Percentiles rank a stretch among this genome's conserved stretches.
Evolutionary conservation across 2,113 vertebrate species (phyloP).

Genomic region (Rhinolophus sinicus): DNA sequence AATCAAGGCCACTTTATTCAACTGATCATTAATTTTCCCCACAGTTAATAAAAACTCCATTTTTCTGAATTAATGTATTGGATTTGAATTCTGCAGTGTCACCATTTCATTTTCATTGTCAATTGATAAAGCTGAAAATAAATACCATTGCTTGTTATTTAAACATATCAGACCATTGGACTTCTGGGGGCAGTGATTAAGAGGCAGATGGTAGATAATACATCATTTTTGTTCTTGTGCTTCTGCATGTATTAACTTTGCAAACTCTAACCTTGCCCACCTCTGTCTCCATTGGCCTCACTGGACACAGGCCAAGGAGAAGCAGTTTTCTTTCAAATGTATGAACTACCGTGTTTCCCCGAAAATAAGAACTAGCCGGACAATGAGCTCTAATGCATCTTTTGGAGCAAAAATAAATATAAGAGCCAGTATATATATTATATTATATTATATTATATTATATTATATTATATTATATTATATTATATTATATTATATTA

Average conservation of each 20-base stretch:
- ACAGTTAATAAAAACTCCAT: background rate
- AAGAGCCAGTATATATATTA: too few relatives aligned
- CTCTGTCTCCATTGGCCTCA: background rate
- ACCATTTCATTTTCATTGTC: background rate
- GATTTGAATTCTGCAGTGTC: background rate
- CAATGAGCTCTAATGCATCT: too few relatives aligned
- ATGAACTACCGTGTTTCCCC: background rate
- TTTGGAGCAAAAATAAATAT: too few relatives aligned
- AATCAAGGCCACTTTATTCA: background rate
- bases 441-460: too few relatives aligned
- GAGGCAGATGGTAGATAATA: background rate
- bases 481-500: too few relatives aligned
- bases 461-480: too few relatives aligned
- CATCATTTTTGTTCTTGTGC: background rate
- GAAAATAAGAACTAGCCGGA: too few relatives aligned
- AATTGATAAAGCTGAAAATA: background rate
- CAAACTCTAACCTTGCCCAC: background rate
- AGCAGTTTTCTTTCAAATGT: background rate
- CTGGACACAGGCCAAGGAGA: background rate
- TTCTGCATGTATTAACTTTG: background rate
- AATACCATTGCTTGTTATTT: background rate
- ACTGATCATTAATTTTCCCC: background rate
- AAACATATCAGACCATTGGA: background rate
- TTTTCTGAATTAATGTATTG: background rate
- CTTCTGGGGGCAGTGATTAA: background rate